Conservation (phyloP, 2,113 vertebrate species). For the Megaleporinus macrocephalus region DNA sequence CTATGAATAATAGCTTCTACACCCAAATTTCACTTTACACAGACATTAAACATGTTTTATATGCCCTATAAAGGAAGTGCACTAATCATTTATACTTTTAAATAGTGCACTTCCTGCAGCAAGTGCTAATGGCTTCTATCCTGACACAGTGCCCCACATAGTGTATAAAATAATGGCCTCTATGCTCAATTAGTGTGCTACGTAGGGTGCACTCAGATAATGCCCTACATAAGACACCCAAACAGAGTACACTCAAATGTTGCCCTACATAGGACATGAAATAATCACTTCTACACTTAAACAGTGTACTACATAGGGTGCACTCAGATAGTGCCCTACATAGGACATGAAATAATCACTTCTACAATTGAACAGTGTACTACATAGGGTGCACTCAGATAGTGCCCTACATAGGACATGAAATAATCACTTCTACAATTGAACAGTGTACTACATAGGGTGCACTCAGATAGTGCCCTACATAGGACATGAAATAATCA, state of each 20-base stretch:
- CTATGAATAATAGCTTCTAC: no score
- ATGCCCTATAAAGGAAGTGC: no score
- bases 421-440: not conserved
- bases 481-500: not conserved
- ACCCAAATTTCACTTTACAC: no score
- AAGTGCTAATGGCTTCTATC: no score
- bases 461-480: not conserved
- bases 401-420: not conserved
- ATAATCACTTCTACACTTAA: not conserved
- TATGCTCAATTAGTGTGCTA: not conserved
- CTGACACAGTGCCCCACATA: not conserved
- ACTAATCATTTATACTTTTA: no score
- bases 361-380: not conserved
- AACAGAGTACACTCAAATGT: not conserved
- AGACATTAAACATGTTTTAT: no score
- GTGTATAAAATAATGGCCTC: not conserved
- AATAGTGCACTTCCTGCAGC: no score
- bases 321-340: not conserved
- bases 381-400: not conserved
- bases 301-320: not conserved
- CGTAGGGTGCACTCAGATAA: not conserved
- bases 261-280: not conserved
- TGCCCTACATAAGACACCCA: not conserved
- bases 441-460: not conserved
- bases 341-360: not conserved